phyloP scores from a whole-genome alignment of 2,113 vertebrate genomes.

The Pachyramphus minor region DNA sequence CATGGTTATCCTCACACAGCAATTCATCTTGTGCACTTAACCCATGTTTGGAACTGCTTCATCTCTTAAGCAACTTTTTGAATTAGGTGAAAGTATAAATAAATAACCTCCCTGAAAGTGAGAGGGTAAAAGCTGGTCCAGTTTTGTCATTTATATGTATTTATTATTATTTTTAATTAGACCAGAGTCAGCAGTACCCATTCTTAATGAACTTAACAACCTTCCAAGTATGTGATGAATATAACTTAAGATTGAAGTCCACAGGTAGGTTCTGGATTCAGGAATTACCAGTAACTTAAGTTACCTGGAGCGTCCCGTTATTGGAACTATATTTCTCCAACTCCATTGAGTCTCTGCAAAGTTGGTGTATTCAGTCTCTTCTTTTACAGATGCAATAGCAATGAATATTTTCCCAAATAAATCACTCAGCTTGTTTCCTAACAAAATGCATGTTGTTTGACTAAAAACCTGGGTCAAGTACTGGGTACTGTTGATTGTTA shows the following conservation, averaged over 20 bases:
- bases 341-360: background rate
- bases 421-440: background rate
- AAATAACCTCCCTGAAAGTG: background rate
- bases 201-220: background rate
- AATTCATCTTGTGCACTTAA: background rate
- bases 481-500: background rate
- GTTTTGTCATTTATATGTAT: rapidly evolving
- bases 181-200: background rate
- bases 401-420: background rate
- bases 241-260: background rate
- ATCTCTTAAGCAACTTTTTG: background rate
- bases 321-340: background rate
- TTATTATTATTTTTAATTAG: background rate
- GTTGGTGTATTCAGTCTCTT: background rate
- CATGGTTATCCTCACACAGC: background rate
- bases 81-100: background rate
- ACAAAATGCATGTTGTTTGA: background rate
- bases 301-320: background rate
- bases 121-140: background rate
- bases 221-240: background rate
- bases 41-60: background rate
- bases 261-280: background rate
- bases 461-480: background rate
- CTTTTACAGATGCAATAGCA: background rate
- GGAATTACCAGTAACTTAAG: background rate